Conservation (phyloP, 2,113 vertebrate genomes). For the Bubo blakistoni region DNA sequence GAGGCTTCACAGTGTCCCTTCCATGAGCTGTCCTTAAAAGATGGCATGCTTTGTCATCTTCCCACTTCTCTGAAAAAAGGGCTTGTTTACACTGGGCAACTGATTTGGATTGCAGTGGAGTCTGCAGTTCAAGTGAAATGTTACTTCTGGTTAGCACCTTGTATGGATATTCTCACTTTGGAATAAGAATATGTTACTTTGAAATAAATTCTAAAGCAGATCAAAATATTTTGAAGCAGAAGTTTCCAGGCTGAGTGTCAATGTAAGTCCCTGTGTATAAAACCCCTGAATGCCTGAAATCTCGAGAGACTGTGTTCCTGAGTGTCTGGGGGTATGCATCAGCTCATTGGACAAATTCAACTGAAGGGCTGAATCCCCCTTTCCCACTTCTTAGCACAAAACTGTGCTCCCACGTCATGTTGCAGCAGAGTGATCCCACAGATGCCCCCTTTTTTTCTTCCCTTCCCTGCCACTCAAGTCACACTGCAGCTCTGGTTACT, state of each 20-base stretch:
- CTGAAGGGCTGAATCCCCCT: neutral
- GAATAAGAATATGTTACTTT: neutral
- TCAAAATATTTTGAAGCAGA: neutral
- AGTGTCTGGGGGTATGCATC: neutral
- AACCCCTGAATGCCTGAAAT: neutral
- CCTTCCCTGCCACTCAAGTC: neutral
- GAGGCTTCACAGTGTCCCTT: neutral
- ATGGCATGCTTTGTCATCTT: neutral
- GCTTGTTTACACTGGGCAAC: neutral
- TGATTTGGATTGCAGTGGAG: neutral
- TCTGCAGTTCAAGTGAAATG: neutral
- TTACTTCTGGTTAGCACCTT: neutral
- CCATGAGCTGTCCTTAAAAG: neutral
- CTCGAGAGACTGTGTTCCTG: neutral
- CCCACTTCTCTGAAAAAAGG: neutral
- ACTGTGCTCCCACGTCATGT: neutral
- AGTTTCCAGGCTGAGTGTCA: neutral
- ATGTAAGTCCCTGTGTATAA: neutral
- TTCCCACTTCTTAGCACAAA: neutral
- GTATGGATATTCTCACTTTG: neutral
- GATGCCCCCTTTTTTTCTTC: neutral
- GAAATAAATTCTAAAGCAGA: neutral
- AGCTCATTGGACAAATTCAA: neutral
- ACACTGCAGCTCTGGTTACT: neutral
- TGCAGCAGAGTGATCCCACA: neutral